Evolutionary conservation across 1,140 invertebrate genomes (phyloP).

Genomic region (Brachionus rotundiformis): DNA sequence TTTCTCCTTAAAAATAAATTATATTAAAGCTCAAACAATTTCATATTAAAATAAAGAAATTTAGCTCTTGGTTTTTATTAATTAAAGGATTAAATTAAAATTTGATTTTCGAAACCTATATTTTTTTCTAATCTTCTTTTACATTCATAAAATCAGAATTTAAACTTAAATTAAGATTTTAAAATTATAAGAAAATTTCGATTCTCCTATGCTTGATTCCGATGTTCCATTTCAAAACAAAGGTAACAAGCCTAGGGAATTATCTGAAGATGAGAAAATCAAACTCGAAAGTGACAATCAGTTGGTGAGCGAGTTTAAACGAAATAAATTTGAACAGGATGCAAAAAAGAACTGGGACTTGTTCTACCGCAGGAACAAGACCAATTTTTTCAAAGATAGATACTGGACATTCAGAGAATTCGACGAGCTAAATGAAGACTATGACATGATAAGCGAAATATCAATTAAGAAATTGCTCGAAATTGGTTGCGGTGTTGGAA

Average conservation of each 20-base stretch:
- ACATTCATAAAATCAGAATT: too few species aligned
- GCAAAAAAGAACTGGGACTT: slow-evolving; percentile 76
- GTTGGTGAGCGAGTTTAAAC: slow-evolving; percentile 37
- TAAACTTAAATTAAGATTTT: not conserved
- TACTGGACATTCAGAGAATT: slow-evolving; percentile 96
- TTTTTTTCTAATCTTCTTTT: not conserved
- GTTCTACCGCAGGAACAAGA: slow-evolving; percentile 83
- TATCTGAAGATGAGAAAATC: not conserved
- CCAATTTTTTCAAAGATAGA: slow-evolving; percentile 88
- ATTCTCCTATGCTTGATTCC: not conserved
- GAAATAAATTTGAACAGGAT: slow-evolving; percentile 1
- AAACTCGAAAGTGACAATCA: slow-evolving; percentile 38
- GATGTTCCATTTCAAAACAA: slow-evolving; percentile 28
- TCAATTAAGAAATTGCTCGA: slow-evolving; percentile 71
- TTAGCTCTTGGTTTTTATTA: not conserved
- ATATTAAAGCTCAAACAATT: too few species aligned
- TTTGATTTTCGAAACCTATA: not conserved
- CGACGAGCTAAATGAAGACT: slow-evolving; percentile 70
- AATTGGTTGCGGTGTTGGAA: slow-evolving; percentile 94
- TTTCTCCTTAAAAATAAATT: too few species aligned
- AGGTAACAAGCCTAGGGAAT: not conserved
- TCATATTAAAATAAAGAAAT: not conserved
- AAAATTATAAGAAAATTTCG: not conserved
- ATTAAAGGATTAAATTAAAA: not conserved
- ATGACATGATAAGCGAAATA: not conserved